Evolutionary conservation across 2,797 vertebrate species (phyloP).

Genomic region (Dromococcyx pavoninus): DNA sequence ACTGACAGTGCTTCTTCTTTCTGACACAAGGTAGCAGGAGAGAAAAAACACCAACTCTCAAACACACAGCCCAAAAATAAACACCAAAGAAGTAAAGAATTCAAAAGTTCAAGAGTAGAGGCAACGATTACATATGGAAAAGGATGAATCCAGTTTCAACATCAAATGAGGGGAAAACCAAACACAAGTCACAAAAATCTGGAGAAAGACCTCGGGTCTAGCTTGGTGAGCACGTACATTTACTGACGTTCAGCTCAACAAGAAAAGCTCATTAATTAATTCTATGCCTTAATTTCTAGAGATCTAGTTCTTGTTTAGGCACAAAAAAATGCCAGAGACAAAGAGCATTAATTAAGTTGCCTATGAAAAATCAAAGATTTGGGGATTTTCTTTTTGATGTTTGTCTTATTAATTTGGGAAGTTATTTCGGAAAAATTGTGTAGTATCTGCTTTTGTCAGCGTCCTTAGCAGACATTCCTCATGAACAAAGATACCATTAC

Average conservation of each 20-base stretch:
- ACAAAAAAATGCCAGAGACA: not conserved
- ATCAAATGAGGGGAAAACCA: rapidly evolving
- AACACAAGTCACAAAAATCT: not conserved
- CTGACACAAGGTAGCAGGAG: rapidly evolving
- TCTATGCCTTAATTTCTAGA: not conserved
- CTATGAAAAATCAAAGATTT: not conserved
- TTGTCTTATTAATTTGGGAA: not conserved
- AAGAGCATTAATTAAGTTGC: not conserved
- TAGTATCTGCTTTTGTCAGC: not conserved
- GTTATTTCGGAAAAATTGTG: not conserved
- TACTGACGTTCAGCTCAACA: not conserved
- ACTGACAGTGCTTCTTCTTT: not conserved
- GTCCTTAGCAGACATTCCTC: not conserved
- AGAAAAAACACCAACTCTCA: not conserved
- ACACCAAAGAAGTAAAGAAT: not conserved
- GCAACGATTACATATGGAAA: not conserved
- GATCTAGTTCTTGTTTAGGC: not conserved
- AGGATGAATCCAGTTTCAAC: not conserved
- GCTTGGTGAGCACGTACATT: not conserved
- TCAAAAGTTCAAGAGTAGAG: not conserved
- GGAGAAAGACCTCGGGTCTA: not conserved
- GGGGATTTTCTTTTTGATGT: rapidly evolving
- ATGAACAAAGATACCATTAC: rapidly evolving
- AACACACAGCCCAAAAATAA: not conserved
- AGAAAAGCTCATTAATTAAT: not conserved